Percentiles rank a stretch among this genome's conserved stretches.
Evolutionary conservation across 2,797 vertebrate species (phyloP).

Genomic region (Clarias platycephalus): DNA sequence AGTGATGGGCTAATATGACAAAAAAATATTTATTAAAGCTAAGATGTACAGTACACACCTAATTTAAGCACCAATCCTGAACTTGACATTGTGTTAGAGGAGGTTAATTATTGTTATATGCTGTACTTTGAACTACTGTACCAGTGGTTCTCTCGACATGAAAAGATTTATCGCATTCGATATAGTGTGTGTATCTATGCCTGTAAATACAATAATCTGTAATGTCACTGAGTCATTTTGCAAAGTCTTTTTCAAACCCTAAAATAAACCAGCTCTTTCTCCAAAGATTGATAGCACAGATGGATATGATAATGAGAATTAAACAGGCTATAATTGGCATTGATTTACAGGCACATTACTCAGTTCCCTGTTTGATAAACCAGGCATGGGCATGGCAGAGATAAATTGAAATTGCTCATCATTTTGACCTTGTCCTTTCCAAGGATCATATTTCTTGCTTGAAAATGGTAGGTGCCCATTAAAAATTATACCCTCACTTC

Average conservation of each 20-base stretch:
- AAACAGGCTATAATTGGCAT: slow-evolving; percentile 41
- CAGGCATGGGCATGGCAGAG: slow-evolving; percentile 25
- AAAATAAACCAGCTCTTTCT: slow-evolving; percentile 26
- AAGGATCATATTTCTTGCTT: slow-evolving; percentile 20
- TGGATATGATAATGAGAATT: slow-evolving; percentile 42
- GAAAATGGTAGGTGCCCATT: slow-evolving; percentile 15
- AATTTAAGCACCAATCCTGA: not conserved
- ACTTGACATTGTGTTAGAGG: not conserved
- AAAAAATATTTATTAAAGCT: not conserved
- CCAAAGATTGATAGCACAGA: slow-evolving; percentile 34
- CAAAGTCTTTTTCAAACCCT: slow-evolving; percentile 14
- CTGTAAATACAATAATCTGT: slow-evolving; percentile 38
- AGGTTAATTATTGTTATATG: not conserved
- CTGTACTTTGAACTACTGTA: not conserved
- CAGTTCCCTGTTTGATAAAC: slow-evolving; percentile 27
- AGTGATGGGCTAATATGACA: not conserved
- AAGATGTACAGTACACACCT: too few relatives aligned
- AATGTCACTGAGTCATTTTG: slow-evolving; percentile 16
- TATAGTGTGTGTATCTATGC: not conserved
- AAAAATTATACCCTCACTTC: slow-evolving; percentile 18
- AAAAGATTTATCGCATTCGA: slow-evolving; percentile 5
- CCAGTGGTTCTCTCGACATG: not conserved
- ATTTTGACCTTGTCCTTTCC: slow-evolving; percentile 40
- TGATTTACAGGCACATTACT: slow-evolving; percentile 37
- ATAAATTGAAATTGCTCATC: slow-evolving; percentile 27